Percentiles rank a stretch among this genome's conserved stretches.
These are phyloP conservation scores for Acanthopagrus latus DNA, from an alignment of 2,797 vertebrate species.

Conservation along the genomic window DNA sequence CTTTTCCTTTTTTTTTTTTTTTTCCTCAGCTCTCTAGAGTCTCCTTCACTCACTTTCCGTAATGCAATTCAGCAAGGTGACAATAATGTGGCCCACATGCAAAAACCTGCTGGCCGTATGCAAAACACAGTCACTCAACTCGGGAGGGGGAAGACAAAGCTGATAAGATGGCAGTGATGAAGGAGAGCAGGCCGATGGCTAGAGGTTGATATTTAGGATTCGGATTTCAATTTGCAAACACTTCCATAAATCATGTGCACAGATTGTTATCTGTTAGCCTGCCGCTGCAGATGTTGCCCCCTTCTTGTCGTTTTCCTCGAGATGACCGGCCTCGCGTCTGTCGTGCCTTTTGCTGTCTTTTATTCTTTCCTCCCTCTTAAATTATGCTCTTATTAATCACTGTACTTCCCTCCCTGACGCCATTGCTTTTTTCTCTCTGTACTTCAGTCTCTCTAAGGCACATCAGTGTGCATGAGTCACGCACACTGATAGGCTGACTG, in stretches of 20 bases:
- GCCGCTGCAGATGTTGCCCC: conserved; percentile 4
- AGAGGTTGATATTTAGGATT: conserved; percentile 40
- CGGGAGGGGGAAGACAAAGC: conserved; percentile 31
- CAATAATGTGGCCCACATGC: conserved; percentile 81
- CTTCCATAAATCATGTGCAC: conserved; percentile 48
- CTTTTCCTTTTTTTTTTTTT: background rate
- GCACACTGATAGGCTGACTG: conserved; percentile 63
- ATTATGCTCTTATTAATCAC: conserved; percentile 36
- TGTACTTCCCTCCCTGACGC: conserved; percentile 2
- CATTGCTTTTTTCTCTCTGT: conserved; percentile 5
- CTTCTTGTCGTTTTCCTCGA: background rate
- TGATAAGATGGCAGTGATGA: conserved; percentile 66
- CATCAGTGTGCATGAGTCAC: conserved; percentile 66
- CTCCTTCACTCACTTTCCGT: conserved; percentile 60
- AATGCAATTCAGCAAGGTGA: conserved; percentile 84
- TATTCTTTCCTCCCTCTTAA: conserved; percentile 8
- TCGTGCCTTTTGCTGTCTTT: background rate
- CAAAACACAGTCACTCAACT: conserved; percentile 62
- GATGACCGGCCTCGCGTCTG: background rate
- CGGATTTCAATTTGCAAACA: conserved; percentile 45
- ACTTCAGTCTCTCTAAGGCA: conserved; percentile 38
- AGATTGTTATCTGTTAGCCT: conserved; percentile 35
- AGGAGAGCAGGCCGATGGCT: conserved; percentile 34
- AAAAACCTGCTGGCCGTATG: conserved; percentile 78
- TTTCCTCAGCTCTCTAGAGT: conserved; percentile 21